Base-by-base conservation (phyloP, 2,797 vertebrate species). In the Cuculus canorus region DNA sequence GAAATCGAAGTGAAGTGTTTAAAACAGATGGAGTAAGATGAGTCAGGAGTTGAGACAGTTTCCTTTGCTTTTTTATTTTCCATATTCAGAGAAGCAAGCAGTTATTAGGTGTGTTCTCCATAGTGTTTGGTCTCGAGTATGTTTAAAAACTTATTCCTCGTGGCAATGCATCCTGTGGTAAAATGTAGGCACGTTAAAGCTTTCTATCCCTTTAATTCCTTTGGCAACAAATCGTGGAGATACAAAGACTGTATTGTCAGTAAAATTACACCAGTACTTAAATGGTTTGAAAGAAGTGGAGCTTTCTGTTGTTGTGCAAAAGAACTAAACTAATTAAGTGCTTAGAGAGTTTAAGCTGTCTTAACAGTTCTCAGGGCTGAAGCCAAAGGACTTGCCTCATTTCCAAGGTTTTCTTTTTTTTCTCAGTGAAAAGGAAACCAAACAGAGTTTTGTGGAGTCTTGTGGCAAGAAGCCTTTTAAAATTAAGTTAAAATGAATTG, bases 231-330 rank as follows among this genome's bases (percentile, higher is more conserved):
- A 41, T 28, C 72, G 22, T 32, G 24, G 52, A 45, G 52, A 75
- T 39, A 23, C 32, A 66, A 78, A 92, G 35, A 25, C 22, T 69
- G 88, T 64, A 28, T 50, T 77, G 65, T 63, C 59, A 45, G 53
- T 50, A 68, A 93, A 83, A 95, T 92, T 72, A 72, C 76, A 80
- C 64, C 70, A 82, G 50, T 59, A 24, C n/a, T 69, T 45, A 73
- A 90, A 72, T 54, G 61, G 50, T 65, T 91, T 92, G 92, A 92
- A 90, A 77, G 73, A 94, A 96, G 92, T 77, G 66, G 82, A 53
- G 48, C 11, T 78, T 73, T 82, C 60, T 78, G 23, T 53, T 71
- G 17, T 48, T 65, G 32, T 73, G 39, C n/a, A 68, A 68, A 92
- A 82, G 37, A 63, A 37, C 59, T 80, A 48, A 86, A 53, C 43